phyloP scores from a whole-genome alignment of 2,888 invertebrate species.

The Cheilosia variabilis region DNA sequence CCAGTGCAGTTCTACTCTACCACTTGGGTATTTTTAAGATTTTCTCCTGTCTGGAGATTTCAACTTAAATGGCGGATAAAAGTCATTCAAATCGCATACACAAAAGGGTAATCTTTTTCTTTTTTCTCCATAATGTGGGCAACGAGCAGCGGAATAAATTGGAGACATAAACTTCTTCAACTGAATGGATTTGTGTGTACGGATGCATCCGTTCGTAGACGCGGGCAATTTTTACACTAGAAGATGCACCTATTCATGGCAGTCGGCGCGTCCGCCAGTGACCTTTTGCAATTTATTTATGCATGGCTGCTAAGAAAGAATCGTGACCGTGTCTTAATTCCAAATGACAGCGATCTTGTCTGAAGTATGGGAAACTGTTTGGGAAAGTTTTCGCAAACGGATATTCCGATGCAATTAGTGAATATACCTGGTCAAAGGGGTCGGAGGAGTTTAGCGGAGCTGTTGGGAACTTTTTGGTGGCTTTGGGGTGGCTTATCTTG shows the following conservation, averaged over 20 bases:
- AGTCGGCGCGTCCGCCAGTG: constrained; percentile 11
- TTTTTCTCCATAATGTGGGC: constrained; percentile 23
- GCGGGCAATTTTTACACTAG: constrained; percentile 6
- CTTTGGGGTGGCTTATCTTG: no score
- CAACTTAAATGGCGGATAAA: constrained; percentile 62
- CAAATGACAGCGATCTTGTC: constrained; percentile 46
- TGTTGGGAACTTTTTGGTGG: no score
- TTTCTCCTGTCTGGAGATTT: constrained; percentile 45
- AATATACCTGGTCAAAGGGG: no score
- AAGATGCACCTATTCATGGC: constrained; percentile 1
- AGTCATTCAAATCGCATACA: constrained; percentile 61
- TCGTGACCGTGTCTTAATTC: constrained; percentile 66
- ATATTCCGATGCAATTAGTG: no score
- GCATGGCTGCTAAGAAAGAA: constrained; percentile 36
- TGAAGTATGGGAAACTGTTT: not conserved
- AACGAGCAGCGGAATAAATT: constrained; percentile 57
- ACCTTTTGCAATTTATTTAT: constrained; percentile 48
- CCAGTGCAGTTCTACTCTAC: constrained; percentile 36
- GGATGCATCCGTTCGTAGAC: constrained; percentile 35
- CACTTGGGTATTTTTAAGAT: constrained; percentile 43
- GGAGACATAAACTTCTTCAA: constrained; percentile 39
- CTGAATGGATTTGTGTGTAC: constrained; percentile 6
- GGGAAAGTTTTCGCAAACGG: no score
- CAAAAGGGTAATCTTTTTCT: constrained; percentile 57
- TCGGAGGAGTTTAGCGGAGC: no score